These are phyloP conservation scores for Chymomyza caudatula DNA, from an alignment of 2,888 invertebrate species.

Conservation along the genomic window DNA sequence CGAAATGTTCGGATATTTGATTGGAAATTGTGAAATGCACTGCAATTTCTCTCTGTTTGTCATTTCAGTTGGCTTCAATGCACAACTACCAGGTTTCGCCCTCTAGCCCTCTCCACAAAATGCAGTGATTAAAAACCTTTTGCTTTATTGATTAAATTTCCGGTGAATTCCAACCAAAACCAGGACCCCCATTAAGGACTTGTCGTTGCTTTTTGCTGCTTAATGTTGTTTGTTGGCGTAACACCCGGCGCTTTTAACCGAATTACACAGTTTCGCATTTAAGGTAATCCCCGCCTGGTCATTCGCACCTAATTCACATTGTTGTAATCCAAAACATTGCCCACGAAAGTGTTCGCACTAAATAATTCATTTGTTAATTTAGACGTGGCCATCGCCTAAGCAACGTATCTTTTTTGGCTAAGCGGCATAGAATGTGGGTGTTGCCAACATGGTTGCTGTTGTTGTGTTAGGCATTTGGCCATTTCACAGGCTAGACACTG, in stretches of 20 bases:
- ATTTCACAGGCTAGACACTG: neutral
- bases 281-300: constrained; percentile 59
- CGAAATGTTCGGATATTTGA: neutral
- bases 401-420: constrained; percentile 41
- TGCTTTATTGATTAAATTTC: neutral
- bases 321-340: constrained; percentile 56
- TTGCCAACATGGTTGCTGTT: neutral
- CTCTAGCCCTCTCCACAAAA: too few species aligned
- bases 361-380: constrained; percentile 71
- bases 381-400: constrained; percentile 34
- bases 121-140: neutral
- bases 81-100: too few species aligned
- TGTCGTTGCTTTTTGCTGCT: neutral
- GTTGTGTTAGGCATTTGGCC: neutral
- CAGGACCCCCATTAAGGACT: too few species aligned
- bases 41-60: neutral
- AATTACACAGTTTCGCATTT: constrained; percentile 63
- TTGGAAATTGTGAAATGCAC: neutral
- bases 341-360: constrained; percentile 63
- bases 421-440: constrained; percentile 16
- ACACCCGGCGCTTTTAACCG: constrained; percentile 49
- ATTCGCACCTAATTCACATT: constrained; percentile 68
- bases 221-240: neutral
- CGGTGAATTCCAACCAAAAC: too few species aligned
- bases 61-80: neutral